Percentiles rank a stretch among this genome's conserved stretches.
Conservation (phyloP, 2,888 invertebrate genomes). For the Brenthis daphne region DNA sequence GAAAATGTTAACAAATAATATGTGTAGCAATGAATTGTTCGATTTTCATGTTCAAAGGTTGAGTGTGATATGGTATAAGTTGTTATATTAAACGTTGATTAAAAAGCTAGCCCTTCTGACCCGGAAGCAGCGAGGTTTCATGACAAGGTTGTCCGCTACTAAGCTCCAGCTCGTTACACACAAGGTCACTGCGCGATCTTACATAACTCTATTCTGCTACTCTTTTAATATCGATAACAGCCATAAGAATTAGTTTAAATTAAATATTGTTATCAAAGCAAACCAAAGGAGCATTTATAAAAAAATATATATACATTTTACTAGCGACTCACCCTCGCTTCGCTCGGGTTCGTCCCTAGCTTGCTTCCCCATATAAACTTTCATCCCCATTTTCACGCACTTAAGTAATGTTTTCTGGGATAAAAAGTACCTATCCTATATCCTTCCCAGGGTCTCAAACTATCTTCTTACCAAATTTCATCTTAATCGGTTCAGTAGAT, state of each 20-base stretch:
- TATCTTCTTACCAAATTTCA: too few relatives aligned
- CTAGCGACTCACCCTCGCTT: too few relatives aligned
- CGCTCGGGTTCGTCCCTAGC: too few relatives aligned
- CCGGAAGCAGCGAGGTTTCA: conserved; percentile 72
- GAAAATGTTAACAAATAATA: conserved; percentile 3
- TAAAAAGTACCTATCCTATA: too few relatives aligned
- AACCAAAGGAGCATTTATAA: neutral
- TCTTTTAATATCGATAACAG: conserved; percentile 33
- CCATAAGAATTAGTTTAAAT: conserved; percentile 3
- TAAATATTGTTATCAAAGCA: neutral
- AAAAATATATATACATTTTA: too few relatives aligned
- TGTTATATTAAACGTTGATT: conserved; percentile 41
- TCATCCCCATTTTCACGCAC: too few relatives aligned
- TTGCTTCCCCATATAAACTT: too few relatives aligned
- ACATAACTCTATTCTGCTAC: conserved; percentile 62
- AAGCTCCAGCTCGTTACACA: conserved; percentile 40
- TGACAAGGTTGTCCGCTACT: conserved; percentile 67
- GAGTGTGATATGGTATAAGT: conserved; percentile 6
- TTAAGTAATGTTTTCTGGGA: too few relatives aligned
- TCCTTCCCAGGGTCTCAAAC: too few relatives aligned
- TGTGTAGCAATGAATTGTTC: neutral
- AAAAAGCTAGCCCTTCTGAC: conserved; percentile 71
- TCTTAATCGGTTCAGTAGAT: too few relatives aligned
- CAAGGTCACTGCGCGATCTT: conserved; percentile 58
- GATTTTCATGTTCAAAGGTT: neutral